Evolutionary conservation across 2,797 vertebrate species (phyloP), one percentile per base, ranked within the genome.

Genomic region (Hypotaenidia philippensis): DNA sequence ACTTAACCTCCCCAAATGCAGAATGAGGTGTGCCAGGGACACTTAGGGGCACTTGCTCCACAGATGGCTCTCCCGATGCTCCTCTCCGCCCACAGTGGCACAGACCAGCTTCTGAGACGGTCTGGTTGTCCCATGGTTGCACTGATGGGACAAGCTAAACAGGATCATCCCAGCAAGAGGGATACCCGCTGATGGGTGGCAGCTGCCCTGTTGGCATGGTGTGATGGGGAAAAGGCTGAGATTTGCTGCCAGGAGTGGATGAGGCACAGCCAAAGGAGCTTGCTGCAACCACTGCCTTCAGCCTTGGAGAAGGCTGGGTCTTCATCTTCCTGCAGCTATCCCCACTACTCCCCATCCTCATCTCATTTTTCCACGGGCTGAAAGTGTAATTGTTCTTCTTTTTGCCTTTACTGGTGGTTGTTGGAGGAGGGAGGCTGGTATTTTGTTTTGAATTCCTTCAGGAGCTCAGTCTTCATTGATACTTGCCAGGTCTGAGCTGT

Each of bases 371-470:
- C 60, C 29, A 38, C 0, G 0, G 49, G 21, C 47, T 81, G 52
- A 75, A 87, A 70, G 64, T 40, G 2, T 34, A 26, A 75, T 90
- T 86, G 16, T 80, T 65, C 85, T 83, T 65, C 61, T 23, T 85
- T 83, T 86, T 79, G 38, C 75, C 26, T 88, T 88, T 88, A 68
- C 26, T 21, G 17, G 1, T 40, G 65, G 31, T 36, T 78, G 13
- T 4, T 59, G 76, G 40, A 26, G 38, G 45, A 83, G 40, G 10
- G 41, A 91, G 55, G 65, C 49, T 82, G 52, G 55, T 83, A 32
- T 80, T 93, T 92, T 92, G n/a, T 31, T 91, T 94, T 74, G 79
- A 26, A 26, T 71, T 60, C 19, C 60, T 93, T 3, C 56, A 83
- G 57, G 76, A 92, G 29, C 75, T 57, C 49, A 53, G 53, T 81